Percentiles rank a stretch among this genome's conserved stretches.
Evolutionary conservation across 2,113 vertebrate species (phyloP).

Genomic region (Heptranchias perlo): DNA sequence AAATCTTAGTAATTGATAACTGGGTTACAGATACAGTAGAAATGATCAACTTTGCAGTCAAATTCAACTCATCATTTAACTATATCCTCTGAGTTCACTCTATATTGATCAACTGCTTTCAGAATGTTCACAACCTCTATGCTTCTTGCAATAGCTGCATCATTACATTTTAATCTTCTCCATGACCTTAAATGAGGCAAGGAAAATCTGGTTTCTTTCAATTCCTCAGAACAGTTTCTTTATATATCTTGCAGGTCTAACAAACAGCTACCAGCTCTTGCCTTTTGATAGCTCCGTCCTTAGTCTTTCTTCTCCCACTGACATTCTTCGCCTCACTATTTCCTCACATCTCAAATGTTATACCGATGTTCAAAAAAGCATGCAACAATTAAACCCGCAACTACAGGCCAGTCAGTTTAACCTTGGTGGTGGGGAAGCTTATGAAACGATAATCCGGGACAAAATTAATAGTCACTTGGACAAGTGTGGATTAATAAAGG

Average conservation of each 20-base stretch:
- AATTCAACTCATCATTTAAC: background rate
- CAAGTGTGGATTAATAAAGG: too few species aligned
- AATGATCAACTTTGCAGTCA: background rate
- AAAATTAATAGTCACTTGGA: too few species aligned
- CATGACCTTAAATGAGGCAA: background rate
- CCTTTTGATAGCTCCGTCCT: background rate
- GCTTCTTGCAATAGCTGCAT: background rate
- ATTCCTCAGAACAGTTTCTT: background rate
- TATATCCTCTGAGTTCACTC: background rate
- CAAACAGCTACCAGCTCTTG: background rate
- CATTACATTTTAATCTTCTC: background rate
- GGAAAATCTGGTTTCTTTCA: background rate
- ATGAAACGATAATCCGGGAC: too few species aligned
- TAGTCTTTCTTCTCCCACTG: background rate
- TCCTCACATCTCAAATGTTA: background rate
- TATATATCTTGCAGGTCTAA: background rate
- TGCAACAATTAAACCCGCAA: too few species aligned
- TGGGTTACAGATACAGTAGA: background rate
- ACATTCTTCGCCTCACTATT: background rate
- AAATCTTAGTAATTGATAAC: background rate
- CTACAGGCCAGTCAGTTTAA: too few species aligned
- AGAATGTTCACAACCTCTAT: background rate
- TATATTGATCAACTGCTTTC: background rate
- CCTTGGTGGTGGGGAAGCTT: too few species aligned
- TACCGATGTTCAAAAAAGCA: too few species aligned